Base-by-base conservation (phyloP, 2,888 invertebrate species). In the Synanthedon andrenaeformis region DNA sequence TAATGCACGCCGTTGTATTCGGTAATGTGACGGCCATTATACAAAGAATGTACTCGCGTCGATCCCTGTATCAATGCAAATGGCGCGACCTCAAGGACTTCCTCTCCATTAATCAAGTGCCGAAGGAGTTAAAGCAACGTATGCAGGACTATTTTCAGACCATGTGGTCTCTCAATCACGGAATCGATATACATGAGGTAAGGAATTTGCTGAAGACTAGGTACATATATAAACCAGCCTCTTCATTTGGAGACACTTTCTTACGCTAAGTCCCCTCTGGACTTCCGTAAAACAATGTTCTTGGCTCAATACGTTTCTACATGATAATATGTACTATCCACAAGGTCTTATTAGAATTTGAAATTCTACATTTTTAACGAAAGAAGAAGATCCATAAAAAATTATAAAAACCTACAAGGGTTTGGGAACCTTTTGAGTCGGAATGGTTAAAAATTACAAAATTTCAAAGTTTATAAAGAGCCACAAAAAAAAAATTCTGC, bases 71-170 rank as follows among this genome's bases (percentile, higher is more conserved):
- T 78, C 97, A 98, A 78, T 95, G 94, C 67, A 97, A 97, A 87
- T 96, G 96, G 92, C 89, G 96, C 55, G 97, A 98, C 79, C 89
- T 98, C 58, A 98, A 98, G 88, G 98, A 98, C 84, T 98, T 98
- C 82, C 92, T 97, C 62, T 92, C 94, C 45, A 89, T 97, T 60
- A 97, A 98, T 88, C 96, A 97, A 89, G 96, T 98, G 69, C 98
- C 98, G 2, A 96, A 96, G 72, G 96, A 96, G 74, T 89, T 98
- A 58, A 97, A 97, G 76, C 96, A 96, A 74, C 89, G 98, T 58
- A 97, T 98, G 93, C 96, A 97, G 74, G 98, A 98, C 77, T 98
- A 97, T 80, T 98, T 98, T 78, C 97, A 98, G 82, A 98, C 98
- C 12, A 97, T 96, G 91, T 98, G 98, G 98, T 97, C 97, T 11